Evolutionary conservation across 2,113 vertebrate species (phyloP), one percentile per base, ranked within the genome.

Genomic region (Tupaia chinensis): DNA sequence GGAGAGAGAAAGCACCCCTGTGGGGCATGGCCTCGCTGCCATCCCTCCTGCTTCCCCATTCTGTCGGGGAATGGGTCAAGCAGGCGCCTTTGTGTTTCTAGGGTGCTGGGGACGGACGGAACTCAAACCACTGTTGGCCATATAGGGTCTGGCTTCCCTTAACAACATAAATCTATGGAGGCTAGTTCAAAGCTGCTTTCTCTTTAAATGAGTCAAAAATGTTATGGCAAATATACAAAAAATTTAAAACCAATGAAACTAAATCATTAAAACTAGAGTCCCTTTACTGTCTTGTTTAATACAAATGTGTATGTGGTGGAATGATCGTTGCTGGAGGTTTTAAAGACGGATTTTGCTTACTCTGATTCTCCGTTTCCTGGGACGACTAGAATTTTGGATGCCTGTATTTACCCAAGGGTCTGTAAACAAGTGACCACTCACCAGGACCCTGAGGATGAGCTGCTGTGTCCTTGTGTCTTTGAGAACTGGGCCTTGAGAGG

Each of bases 321-420:
- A 77, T 68, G 66, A 23, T 32, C 29, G 14, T 17, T 87, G 29
- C 68, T 65, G 27, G 25, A 82, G 10, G 1, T 76, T 87, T 74
- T 87, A 25, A 74, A 66, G 44, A 61, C 74, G 14, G 5, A 14
- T 23, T 97, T 83, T 32, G 29, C 20, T 87, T 27, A 12, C 20
- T 97, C 83, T 32, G 29, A 16, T 87, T 27, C 9, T 56, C 32
- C 22, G 17, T 88, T 93, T 79, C 27, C 27, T 66, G n/a, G n/a
- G 65, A 25, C 82, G 22, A 70, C 34, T 32, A 68, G n/a, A 65
- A 89, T 54, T 86, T 79, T 15, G 22, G 23, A n/a, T 58, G 4
- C 66, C 23, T 82, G 7, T 6, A 10, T 83, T 76, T 79, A 63
- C 11, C 5, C 7, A 19, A 44, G 44, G 10, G 7, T 66, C 16